A percentile compares a stretch with the other conserved stretches of the same genome.
These are phyloP conservation scores for Campoplex capitator DNA, from an alignment of 2,888 invertebrate species.

Conservation along the genomic window DNA sequence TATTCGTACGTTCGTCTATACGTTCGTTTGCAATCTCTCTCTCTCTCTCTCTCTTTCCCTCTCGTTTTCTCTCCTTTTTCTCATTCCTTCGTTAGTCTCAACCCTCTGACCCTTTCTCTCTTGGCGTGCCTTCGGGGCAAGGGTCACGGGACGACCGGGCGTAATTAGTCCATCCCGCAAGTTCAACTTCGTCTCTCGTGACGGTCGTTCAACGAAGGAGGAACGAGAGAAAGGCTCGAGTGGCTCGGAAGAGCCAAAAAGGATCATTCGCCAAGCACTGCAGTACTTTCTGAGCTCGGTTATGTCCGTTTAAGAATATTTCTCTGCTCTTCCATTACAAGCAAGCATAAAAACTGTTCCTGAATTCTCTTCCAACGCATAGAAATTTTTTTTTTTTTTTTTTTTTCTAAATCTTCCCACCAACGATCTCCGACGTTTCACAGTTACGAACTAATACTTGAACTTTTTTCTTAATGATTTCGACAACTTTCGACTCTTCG, in stretches of 20 bases:
- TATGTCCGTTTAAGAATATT: slow-evolving; percentile 36
- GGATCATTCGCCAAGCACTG: slow-evolving; percentile 43
- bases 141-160: slow-evolving; percentile 60
- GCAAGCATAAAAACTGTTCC: slow-evolving; percentile 3
- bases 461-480: background rate
- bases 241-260: slow-evolving; percentile 42
- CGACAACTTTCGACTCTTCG: background rate
- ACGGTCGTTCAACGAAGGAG: slow-evolving; percentile 50
- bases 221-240: slow-evolving; percentile 49
- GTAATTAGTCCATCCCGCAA: slow-evolving; percentile 74
- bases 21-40: slow-evolving; percentile 41
- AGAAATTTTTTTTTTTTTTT: background rate
- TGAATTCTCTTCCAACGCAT: background rate
- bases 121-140: slow-evolving; percentile 52
- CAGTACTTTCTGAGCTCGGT: slow-evolving; percentile 26
- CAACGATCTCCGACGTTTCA: background rate
- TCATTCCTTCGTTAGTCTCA: slow-evolving; percentile 20
- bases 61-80: slow-evolving; percentile 38
- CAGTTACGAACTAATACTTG: background rate
- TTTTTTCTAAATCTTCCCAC: background rate
- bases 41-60: too few relatives aligned
- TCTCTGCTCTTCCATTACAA: background rate
- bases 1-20: slow-evolving; percentile 43
- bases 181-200: slow-evolving; percentile 66
- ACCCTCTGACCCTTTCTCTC: slow-evolving; percentile 44